Conservation (phyloP, 2,888 invertebrate species). For the Phengaris arion region DNA sequence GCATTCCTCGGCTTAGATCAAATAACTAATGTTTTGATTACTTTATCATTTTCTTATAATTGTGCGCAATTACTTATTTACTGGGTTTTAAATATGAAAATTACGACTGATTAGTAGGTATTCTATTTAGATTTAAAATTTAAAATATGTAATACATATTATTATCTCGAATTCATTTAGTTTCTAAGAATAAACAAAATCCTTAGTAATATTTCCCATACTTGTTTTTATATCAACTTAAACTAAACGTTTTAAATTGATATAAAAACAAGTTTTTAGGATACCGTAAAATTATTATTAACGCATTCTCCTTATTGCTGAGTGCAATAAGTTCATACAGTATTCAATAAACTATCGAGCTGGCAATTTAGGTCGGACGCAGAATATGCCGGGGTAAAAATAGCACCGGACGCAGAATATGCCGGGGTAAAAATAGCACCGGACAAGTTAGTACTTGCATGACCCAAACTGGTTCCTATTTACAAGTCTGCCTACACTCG, state of each 20-base stretch:
- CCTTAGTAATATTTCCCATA: not conserved
- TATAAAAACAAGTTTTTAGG: not conserved
- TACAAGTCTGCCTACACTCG: conserved; percentile 63
- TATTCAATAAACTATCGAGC: conserved; percentile 16
- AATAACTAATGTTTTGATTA: not conserved
- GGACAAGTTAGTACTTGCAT: conserved; percentile 59
- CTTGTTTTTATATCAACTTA: too few relatives aligned
- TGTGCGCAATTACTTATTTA: too few relatives aligned
- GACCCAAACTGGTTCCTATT: conserved; percentile 72
- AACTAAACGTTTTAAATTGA: too few relatives aligned
- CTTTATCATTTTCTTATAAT: not conserved
- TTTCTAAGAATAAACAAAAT: not conserved
- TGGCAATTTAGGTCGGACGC: conserved; percentile 52
- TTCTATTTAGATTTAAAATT: too few relatives aligned
- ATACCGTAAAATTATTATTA: not conserved
- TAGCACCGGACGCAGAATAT: conserved; percentile 65
- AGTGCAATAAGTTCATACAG: not conserved
- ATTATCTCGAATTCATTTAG: too few relatives aligned
- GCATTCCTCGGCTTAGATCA: conserved; percentile 38
- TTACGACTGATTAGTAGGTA: too few relatives aligned
- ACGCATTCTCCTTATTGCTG: not conserved
- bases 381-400: conserved; percentile 64
- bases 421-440: conserved; percentile 67
- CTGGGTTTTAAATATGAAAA: too few relatives aligned
- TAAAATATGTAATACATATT: too few relatives aligned